Conservation (phyloP, 2,888 invertebrate species). For the Hipparchia sbordonii region DNA sequence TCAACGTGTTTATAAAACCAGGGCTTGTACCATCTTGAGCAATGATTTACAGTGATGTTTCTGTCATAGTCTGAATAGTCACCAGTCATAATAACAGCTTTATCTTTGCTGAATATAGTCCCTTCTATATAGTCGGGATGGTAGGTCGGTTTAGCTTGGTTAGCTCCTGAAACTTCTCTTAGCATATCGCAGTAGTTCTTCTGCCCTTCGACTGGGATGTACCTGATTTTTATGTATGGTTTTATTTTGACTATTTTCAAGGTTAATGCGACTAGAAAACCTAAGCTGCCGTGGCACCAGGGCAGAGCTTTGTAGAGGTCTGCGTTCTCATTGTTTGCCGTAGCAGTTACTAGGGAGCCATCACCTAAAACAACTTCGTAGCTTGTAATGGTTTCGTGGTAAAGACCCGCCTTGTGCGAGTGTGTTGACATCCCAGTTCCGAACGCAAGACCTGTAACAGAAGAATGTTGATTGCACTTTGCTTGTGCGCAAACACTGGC, state of each 20-base stretch:
- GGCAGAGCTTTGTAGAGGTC: slow-evolving; percentile 85
- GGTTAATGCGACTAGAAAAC: slow-evolving; percentile 85
- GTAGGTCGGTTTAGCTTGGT: slow-evolving; percentile 65
- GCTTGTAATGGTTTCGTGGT: slow-evolving; percentile 85
- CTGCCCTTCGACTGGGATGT: slow-evolving; percentile 84
- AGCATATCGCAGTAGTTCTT: slow-evolving; percentile 85
- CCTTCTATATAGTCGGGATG: slow-evolving; percentile 86
- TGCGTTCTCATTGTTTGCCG: slow-evolving; percentile 78
- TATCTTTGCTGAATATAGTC: slow-evolving; percentile 84
- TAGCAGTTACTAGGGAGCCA: slow-evolving; percentile 83
- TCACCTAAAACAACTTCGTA: slow-evolving; percentile 86
- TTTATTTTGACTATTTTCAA: slow-evolving; percentile 84
- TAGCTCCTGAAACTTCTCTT: slow-evolving; percentile 83
- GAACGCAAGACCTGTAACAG: slow-evolving; percentile 82
- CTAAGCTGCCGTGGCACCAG: slow-evolving; percentile 87
- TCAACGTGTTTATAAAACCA: slow-evolving; percentile 89
- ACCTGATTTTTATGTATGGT: slow-evolving; percentile 85
- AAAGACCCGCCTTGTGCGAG: slow-evolving; percentile 87
- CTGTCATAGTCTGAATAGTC: slow-evolving; percentile 84
- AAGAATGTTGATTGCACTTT: not conserved
- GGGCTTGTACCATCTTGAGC: slow-evolving; percentile 86
- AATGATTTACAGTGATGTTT: slow-evolving; percentile 77
- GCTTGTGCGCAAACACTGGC: not conserved
- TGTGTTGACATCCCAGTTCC: slow-evolving; percentile 90
- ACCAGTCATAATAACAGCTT: slow-evolving; percentile 86